Evolutionary conservation across 2,888 invertebrate species (phyloP).

Genomic region (Tachina grossa): DNA sequence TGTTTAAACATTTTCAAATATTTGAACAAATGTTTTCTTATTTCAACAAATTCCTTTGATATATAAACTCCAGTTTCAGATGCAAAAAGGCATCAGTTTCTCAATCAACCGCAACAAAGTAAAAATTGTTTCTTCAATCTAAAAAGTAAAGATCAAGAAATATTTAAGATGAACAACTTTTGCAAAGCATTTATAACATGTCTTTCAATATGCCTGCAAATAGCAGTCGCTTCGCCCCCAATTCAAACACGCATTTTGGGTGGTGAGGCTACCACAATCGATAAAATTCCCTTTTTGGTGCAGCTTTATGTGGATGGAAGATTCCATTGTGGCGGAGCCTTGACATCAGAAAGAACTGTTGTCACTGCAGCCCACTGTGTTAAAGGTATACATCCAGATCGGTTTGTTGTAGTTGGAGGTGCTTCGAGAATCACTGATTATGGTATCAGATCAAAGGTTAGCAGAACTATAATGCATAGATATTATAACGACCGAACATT

Average conservation of each 20-base stretch:
- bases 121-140: not conserved
- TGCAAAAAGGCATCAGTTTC: no score
- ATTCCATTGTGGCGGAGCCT: not conserved
- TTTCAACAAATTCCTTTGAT: not conserved
- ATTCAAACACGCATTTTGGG: not conserved
- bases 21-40: no score
- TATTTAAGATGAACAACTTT: conserved; percentile 1
- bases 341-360: not conserved
- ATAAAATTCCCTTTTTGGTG: not conserved
- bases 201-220: not conserved
- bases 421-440: not conserved
- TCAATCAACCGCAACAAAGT: not conserved
- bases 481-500: not conserved
- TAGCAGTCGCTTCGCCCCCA: not conserved
- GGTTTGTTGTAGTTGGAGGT: not conserved
- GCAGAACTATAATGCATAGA: not conserved
- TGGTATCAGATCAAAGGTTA: not conserved
- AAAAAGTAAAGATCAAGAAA: not conserved
- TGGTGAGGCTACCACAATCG: not conserved
- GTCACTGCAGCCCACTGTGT: conserved; percentile 21
- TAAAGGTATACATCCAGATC: not conserved
- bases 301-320: not conserved
- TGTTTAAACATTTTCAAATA: no score
- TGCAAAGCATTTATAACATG: not conserved
- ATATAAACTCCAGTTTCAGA: no score